Evolutionary conservation across 2,113 vertebrate genomes (phyloP).

Genomic region (Gadus chalcogrammus): DNA sequence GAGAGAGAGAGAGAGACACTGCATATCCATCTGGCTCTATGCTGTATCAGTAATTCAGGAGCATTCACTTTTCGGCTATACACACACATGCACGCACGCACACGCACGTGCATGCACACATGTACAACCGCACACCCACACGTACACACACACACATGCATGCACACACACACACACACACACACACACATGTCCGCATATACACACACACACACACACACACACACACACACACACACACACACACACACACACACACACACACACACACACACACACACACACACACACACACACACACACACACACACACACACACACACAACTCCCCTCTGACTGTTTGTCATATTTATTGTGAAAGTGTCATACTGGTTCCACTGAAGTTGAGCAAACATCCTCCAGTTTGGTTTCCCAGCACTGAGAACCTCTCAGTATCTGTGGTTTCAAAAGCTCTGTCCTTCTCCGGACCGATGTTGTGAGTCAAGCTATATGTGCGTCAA

Average conservation of each 20-base stretch:
- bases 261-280: slow-evolving; percentile 8
- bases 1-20: no score
- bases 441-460: no score
- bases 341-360: slow-evolving; percentile 31
- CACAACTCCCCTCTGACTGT: neutral
- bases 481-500: no score
- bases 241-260: slow-evolving; percentile 1
- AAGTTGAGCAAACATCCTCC: neutral
- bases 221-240: slow-evolving; percentile 7
- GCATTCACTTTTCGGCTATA: neutral
- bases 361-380: slow-evolving; percentile 23
- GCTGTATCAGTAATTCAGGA: no score
- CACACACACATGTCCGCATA: neutral
- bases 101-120: neutral
- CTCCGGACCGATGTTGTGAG: no score
- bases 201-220: slow-evolving; percentile 2
- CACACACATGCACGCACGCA: neutral
- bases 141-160: slow-evolving; percentile 1
- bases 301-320: slow-evolving; percentile 10
- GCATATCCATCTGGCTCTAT: no score
- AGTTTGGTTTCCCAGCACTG: no score
- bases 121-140: neutral
- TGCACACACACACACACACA: slow-evolving; percentile 1
- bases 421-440: no score
- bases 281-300: slow-evolving; percentile 1